A percentile compares a stretch with the other conserved stretches of the same genome.
Evolutionary conservation across 1,140 invertebrate genomes (phyloP).

Genomic region (Trypoxylus dichotomus): DNA sequence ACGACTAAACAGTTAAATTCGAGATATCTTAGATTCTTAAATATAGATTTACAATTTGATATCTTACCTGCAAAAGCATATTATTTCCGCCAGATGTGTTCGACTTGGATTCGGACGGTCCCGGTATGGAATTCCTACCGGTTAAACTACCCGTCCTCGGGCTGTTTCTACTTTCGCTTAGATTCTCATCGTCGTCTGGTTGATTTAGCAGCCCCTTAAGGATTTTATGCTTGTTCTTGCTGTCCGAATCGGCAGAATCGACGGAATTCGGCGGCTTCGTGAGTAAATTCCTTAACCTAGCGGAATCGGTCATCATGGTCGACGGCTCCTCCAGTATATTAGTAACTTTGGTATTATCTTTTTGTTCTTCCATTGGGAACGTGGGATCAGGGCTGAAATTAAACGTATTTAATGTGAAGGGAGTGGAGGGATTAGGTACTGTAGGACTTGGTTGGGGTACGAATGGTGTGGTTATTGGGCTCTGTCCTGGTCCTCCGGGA

Average conservation of each 20-base stretch:
- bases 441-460: slow-evolving; percentile 56
- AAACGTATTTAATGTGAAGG: slow-evolving; percentile 58
- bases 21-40: too few species aligned
- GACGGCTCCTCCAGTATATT: slow-evolving; percentile 47
- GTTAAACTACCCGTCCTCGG: slow-evolving; percentile 47
- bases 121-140: slow-evolving; percentile 44
- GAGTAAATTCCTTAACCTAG: slow-evolving; percentile 45
- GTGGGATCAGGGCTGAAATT: slow-evolving; percentile 61
- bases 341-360: slow-evolving; percentile 49
- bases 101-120: slow-evolving; percentile 50
- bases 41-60: background rate
- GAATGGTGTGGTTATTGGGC: slow-evolving; percentile 49
- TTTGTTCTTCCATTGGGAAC: slow-evolving; percentile 46
- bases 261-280: slow-evolving; percentile 56
- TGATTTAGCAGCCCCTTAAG: slow-evolving; percentile 79
- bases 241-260: slow-evolving; percentile 63
- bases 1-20: too few species aligned
- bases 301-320: slow-evolving; percentile 42
- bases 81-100: slow-evolving; percentile 59
- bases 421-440: slow-evolving; percentile 52
- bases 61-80: slow-evolving; percentile 73
- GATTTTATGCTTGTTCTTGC: slow-evolving; percentile 62
- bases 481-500: slow-evolving; percentile 52
- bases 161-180: slow-evolving; percentile 50
- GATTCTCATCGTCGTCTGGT: slow-evolving; percentile 76